Percentiles rank a stretch among this genome's conserved stretches.
Conservation (phyloP, 2,113 vertebrate species). For the Hypomesus transpacificus region DNA sequence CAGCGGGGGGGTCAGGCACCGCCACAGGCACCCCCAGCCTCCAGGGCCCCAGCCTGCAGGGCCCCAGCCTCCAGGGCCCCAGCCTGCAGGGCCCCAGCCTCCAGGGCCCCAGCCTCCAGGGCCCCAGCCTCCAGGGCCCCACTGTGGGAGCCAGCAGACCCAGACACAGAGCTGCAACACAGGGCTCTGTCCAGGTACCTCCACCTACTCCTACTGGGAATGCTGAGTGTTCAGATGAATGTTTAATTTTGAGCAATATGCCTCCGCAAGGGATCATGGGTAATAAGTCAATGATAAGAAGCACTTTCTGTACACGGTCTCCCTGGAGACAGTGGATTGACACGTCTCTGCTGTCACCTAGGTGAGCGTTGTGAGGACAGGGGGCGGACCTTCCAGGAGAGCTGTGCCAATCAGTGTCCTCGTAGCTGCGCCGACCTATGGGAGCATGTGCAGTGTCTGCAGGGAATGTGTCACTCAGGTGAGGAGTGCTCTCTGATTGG, state of each 20-base stretch:
- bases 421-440: constrained; percentile 82
- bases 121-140: constrained; percentile 38
- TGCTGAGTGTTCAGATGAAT: too few species aligned
- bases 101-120: constrained; percentile 1
- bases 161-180: constrained; percentile 86
- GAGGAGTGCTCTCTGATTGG: not conserved
- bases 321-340: not conserved
- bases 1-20: constrained; percentile 78
- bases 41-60: not conserved
- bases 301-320: not conserved
- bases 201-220: not conserved
- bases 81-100: constrained; percentile 25
- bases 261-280: too few species aligned
- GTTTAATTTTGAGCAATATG: too few species aligned
- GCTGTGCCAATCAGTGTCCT: constrained; percentile 84
- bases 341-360: constrained; percentile 38
- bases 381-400: constrained; percentile 56
- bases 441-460: constrained; percentile 85
- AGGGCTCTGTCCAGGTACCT: constrained; percentile 79
- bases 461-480: constrained; percentile 80
- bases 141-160: constrained; percentile 67
- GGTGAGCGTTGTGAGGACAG: constrained; percentile 80
- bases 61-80: constrained; percentile 26
- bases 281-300: too few species aligned
- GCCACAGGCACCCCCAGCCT: constrained; percentile 64